Evolutionary conservation across 2,797 vertebrate species (phyloP), one percentile per base, ranked within the genome.

Genomic region (Crypturellus tataupa): DNA sequence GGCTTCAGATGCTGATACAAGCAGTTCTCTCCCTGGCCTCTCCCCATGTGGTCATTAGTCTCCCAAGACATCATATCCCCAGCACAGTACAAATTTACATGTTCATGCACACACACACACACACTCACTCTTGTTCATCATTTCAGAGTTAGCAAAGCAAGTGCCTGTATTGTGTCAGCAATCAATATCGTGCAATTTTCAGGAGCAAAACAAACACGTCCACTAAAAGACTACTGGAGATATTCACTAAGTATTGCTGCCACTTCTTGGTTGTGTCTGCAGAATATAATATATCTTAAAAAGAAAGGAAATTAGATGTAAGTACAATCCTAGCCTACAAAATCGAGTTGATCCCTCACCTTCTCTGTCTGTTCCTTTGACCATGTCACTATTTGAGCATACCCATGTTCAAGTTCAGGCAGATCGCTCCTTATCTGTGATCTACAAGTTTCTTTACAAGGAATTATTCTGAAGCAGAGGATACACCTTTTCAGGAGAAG

Each of bases 131-230:
- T 21, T 33, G 44, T 70, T 76, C 46, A 69, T 44, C 21, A 5
- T 47, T 68, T 64, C 51, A 58, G 20, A 42, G 51, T 46, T 8
- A 2, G 44, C 14, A 7, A 59, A 53, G 40, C 33, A 25, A 71
- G 35, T 4, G 33, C 31, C 65, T 53, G 7, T 37, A 21, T 51
- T 33, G 42, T 13, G 69, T 44, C 62, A 87, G 40, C 58, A 79
- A 55, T 1, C 24, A 64, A 46, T 31, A 90, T 13, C 12, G 33
- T 24, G 44, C 72, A 70, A 49, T 53, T 56, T 89, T 58, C 76
- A 78, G 56, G 59, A 85, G 60, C 63, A 87, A 93, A 95, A 53
- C 42, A 65, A 87, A 82, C 8, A 68, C 12, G 85, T 85, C 69
- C 73, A 87, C 42, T 18, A 17, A 93, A 91, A 53, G 10, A 24